These are phyloP conservation scores for Biston betularia DNA, from an alignment of 2,888 invertebrate genomes.

Conservation along the genomic window DNA sequence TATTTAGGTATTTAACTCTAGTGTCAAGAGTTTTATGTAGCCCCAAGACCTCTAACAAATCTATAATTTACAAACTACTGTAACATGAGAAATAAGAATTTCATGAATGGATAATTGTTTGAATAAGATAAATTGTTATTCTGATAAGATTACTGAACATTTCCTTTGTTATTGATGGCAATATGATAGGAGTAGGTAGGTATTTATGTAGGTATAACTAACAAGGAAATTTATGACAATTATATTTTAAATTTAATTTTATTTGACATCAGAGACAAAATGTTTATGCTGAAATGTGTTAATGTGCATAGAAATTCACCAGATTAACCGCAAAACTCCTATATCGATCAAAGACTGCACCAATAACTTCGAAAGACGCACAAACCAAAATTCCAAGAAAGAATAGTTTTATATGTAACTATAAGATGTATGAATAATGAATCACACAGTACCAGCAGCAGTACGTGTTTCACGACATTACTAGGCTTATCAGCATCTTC, in stretches of 20 bases:
- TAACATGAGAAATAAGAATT: not conserved
- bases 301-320: not conserved
- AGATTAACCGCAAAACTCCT: constrained; percentile 2
- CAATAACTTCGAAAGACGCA: constrained; percentile 8
- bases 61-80: not conserved
- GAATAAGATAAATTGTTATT: constrained; percentile 3
- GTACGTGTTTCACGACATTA: not conserved
- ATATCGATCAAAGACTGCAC: constrained; percentile 11
- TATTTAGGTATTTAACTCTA: not conserved
- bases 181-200: not conserved
- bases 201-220: not conserved
- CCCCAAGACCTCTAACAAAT: not conserved
- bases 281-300: not conserved
- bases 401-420: constrained; percentile 3
- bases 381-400: constrained; percentile 10
- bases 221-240: not conserved
- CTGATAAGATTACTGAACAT: constrained; percentile 5
- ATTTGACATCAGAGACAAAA: not conserved
- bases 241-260: not conserved
- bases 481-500: not conserved
- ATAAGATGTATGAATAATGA: constrained; percentile 4
- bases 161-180: constrained; percentile 5
- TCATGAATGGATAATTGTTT: constrained; percentile 3
- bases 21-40: not conserved
- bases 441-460: not conserved